phyloP scores from a whole-genome alignment of 1,140 invertebrate species.

The Drosophila seguyi region DNA sequence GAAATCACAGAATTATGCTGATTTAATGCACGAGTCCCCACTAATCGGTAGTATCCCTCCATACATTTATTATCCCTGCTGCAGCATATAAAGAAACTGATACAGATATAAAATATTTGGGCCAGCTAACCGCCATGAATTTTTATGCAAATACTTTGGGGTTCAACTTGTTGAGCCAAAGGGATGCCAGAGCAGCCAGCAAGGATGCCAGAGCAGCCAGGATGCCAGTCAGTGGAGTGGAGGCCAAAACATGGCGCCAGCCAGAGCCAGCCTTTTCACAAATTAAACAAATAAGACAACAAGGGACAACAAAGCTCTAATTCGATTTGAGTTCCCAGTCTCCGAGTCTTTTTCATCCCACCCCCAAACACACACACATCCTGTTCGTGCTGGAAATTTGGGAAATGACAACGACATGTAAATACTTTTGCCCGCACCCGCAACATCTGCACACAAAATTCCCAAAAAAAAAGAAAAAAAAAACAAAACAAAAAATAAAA shows the following conservation, averaged over 20 bases:
- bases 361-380: not conserved
- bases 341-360: too few species aligned
- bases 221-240: too few species aligned
- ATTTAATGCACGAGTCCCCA: constrained; percentile 30
- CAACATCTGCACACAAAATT: constrained; percentile 33
- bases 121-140: constrained; percentile 54
- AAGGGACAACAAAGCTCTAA: constrained; percentile 59
- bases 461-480: not conserved
- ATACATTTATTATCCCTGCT: not conserved
- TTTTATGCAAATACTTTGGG: constrained; percentile 78
- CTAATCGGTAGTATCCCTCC: constrained; percentile 27
- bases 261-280: constrained; percentile 49
- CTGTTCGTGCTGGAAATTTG: constrained; percentile 15
- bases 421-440: constrained; percentile 61
- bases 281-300: constrained; percentile 82
- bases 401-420: constrained; percentile 76
- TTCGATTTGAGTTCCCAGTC: constrained; percentile 62
- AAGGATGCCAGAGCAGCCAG: constrained; percentile 25
- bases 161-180: constrained; percentile 51
- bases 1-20: constrained; percentile 65
- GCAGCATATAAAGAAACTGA: constrained; percentile 11
- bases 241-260: constrained; percentile 7
- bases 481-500: not conserved
- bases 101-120: constrained; percentile 32
- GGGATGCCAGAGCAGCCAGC: constrained; percentile 31